Evolutionary conservation across 1,140 invertebrate species (phyloP), one percentile per base, ranked within the genome.

Genomic region (Drosophila nannoptera): DNA sequence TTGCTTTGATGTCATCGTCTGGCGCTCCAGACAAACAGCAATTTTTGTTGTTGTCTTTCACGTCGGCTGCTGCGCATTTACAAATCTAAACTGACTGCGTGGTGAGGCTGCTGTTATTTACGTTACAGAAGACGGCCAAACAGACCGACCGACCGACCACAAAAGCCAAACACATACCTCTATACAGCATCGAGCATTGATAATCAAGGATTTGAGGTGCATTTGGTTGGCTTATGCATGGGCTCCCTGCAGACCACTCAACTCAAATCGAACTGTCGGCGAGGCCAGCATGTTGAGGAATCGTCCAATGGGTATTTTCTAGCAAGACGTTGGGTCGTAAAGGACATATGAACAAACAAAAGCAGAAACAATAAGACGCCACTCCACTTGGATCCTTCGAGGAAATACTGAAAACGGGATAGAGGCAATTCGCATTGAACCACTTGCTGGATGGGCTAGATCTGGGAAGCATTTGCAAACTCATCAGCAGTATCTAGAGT

Each of bases 31-130:
- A 59, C 38, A 45, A 22, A 7, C 12, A 40, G 53, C 53, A 55
- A 31, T 42, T 40, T 40, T 5, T 31, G 36, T n/a, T 55, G 22
- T 54, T 54, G 38, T n/a, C 31, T 29, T 4, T n/a, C 7, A n/a
- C 5, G 42, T 4, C 16, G 38, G 7, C 53, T 55, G 36, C 38
- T 55, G 53, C 53, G 38, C 53, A 55, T 42, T 55, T 42, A 11
- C 36, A 12, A 53, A 22, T 22, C 33, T 35, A 12, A 22, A 35
- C 32, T 36, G n/a, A 35, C 32, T 36, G n/a, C 40, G 11, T 12
- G 22, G 22, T 3, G 22, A 22, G 3, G 22, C n/a, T 22, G 9
- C 50, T 7, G 5, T 38, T 29, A 40, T 53, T 53, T 40, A 38
- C 12, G 5, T 22, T 14, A 43, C 31, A 32, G 33, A 14, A 12